Evolutionary conservation across 2,113 vertebrate species (phyloP), one percentile per base, ranked within the genome.

Genomic region (Narcine bancroftii): DNA sequence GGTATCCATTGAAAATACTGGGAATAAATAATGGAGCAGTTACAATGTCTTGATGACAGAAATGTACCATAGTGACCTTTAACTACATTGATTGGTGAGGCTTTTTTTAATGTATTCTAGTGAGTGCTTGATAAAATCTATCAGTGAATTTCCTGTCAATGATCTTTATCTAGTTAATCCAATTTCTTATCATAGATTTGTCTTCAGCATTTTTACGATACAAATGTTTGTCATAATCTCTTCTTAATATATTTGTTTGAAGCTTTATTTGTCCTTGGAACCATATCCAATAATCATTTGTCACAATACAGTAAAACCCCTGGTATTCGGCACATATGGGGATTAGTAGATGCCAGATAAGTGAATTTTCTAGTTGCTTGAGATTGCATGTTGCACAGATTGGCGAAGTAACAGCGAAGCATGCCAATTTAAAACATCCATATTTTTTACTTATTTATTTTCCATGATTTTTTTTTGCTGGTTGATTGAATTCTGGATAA

Each of bases 91-190:
- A 66, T 69, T 26, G 24, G 63, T 69, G 63, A 91, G 21, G 63
- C 89, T 45, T 33, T 91, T 91, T n/a, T n/a, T n/a, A n/a, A 45
- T 91, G 56, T 91, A 91, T 69, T 91, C 89, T 33, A 45, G 63
- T 91, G 24, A 45, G 89, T 69, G 26, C 89, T 33, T 91, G 63
- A 69, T 39, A 69, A 29, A 69, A 69, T 69, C 63, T 39, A 91
- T 66, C 63, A 69, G 63, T 45, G 42, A 69, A 36, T 47, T 45
- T 69, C 39, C 53, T 17, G 45, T 91, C 45, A 45, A 69, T 66
- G 39, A 66, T 36, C 87, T 39, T 69, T 91, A 47, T 29, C 36
- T 9, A 60, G 33, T 85, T 85, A 56, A 56, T 21, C 56, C 11
- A 56, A 21, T 85, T 36, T 85, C 36, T 63, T 29, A 69, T 21